These are phyloP conservation scores for Yponomeuta evonymella DNA, from an alignment of 2,888 invertebrate genomes.

Conservation along the genomic window DNA sequence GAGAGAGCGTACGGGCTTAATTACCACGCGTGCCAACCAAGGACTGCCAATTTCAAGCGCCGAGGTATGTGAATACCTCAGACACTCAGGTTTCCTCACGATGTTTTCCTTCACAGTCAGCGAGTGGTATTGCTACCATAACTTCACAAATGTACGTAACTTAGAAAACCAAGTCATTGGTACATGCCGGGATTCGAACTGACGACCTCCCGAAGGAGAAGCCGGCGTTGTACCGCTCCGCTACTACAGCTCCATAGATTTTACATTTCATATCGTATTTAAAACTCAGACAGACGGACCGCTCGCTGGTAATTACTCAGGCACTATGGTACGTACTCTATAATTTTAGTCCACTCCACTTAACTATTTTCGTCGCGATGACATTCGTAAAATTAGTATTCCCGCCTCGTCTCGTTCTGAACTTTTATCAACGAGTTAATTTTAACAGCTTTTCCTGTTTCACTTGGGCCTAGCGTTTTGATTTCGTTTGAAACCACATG, in stretches of 20 bases:
- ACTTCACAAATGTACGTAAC: no score
- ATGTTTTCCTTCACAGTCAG: no score
- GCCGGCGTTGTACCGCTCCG: no score
- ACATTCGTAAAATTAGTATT: constrained; percentile 1
- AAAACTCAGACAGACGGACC: not conserved
- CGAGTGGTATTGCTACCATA: no score
- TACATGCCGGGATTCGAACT: no score
- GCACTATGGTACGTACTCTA: not conserved
- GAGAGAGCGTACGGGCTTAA: no score
- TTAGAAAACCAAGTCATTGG: no score
- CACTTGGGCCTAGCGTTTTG: not conserved
- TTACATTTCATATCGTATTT: not conserved
- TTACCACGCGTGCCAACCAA: no score
- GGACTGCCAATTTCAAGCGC: no score
- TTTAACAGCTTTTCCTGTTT: not conserved
- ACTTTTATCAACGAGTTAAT: not conserved
- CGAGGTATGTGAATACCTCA: no score
- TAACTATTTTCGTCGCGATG: not conserved
- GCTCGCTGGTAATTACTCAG: not conserved
- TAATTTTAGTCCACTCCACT: not conserved
- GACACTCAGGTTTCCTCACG: no score
- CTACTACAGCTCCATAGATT: not conserved
- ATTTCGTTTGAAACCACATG: not conserved
- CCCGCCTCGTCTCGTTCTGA: not conserved
- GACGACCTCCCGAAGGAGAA: no score